Evolutionary conservation across 2,888 invertebrate genomes (phyloP).

Genomic region (Reticulitermes lucifugus): DNA sequence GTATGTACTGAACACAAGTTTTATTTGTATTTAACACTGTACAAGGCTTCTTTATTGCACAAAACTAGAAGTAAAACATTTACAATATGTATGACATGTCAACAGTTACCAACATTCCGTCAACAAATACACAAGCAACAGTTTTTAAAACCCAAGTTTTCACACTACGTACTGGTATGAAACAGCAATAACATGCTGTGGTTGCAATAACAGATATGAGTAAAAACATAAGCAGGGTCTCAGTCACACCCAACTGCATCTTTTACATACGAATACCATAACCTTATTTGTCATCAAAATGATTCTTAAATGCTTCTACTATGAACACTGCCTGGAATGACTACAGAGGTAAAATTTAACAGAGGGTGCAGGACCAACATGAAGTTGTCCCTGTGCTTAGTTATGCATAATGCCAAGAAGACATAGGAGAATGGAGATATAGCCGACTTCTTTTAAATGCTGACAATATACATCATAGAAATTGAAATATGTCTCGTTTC

Average conservation of each 20-base stretch:
- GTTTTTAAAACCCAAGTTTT: not conserved
- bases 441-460: not conserved
- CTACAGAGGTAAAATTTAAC: not conserved
- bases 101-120: conserved; percentile 14
- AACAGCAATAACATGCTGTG: not conserved
- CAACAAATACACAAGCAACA: conserved; percentile 19
- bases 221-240: not conserved
- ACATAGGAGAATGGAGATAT: no score
- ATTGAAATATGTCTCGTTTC: not conserved
- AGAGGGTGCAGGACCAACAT: not conserved
- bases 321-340: conserved; percentile 5
- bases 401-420: no score
- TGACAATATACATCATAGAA: not conserved
- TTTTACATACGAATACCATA: not conserved
- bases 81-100: not conserved
- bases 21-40: conserved; percentile 19
- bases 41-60: conserved; percentile 18
- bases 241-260: not conserved
- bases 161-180: not conserved
- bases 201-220: not conserved
- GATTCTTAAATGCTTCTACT: not conserved
- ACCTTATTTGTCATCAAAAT: conserved; percentile 9
- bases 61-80: conserved; percentile 29
- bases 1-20: not conserved
- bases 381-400: no score